Base-by-base conservation (phyloP, 64 coral and sea anemone species). In the Anthopleura sola region DNA sequence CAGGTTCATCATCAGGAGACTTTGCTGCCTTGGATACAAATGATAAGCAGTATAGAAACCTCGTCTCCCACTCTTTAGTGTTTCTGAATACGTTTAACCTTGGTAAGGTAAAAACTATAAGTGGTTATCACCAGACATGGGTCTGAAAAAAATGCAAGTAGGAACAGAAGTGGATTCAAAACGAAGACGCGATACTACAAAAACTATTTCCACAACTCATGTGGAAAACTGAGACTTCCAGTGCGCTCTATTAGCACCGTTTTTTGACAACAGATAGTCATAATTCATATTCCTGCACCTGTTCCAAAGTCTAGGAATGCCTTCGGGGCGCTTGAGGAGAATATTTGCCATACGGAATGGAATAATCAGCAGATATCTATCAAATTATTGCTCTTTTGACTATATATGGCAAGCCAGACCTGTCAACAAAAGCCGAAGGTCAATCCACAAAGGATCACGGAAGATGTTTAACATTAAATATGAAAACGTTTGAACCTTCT, bases 321-420 rank as follows among this genome's bases (percentile, higher is more conserved):
- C 66, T 71, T 71, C 13, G 14, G 58, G 31, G 66, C 66, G 31
- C 28, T 28, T 34, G 31, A 71, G 28, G 29, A 71, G 14, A 34
- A 71, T 71, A 71, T 71, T 71, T 71, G 66, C 66, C 28, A 71
- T 71, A 16, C 66, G 2, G 15, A 33, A 71, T 33, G 66, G 31
- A 34, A 71, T 71, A 71, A 71, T 32, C 66, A 34, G 24, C 28
- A 71, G 66, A 71, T 71, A 71, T 34, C 66, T 13, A 71, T 71
- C 66, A 71, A 71, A 71, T 71, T 71, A 71, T 71, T 71, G 29
- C 9, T 71, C 66, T 71, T 71, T 34, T 71, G 66, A 71, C 66
- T 34, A 71, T 71, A 71, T 71, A 71, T 32, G 66, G 66, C 8
- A 29, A 71, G 66, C 31, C 66, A 71, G 66, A 71, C 29, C 2